Evolutionary conservation across 2,888 invertebrate species (phyloP), one percentile per base, ranked within the genome.

Genomic region (Eristalis arbustorum): DNA sequence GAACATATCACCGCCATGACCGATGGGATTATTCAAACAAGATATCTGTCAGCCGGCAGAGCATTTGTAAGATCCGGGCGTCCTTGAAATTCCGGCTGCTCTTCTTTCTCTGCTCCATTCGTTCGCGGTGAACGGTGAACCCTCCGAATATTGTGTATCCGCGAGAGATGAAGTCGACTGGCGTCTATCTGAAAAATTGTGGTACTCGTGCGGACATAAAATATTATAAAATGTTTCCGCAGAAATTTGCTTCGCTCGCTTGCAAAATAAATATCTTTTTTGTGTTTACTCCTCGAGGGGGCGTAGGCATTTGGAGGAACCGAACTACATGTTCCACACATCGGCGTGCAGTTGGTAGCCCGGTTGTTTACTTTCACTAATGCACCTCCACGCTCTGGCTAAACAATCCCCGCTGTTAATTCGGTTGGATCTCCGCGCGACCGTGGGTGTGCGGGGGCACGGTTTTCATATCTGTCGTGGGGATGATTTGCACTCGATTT

Each of bases 251-350:
- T 75, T 73, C 59, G 66, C 69, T 34, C 18, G 23, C 66, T 82
- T 49, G 57, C 42, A 87, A 83, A 83, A 79, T 75, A 87, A 87
- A 87, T 82, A 62, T 22, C 56, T 72, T 75, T 72, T n/a, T n/a
- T n/a, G n/a, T 87, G 79, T 87, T 79, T 87, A 83, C 66, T 42
- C 61, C 72, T 57, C 74, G 61, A 63, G 67, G 76, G 37, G 81
- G 85, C 74, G 42, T 56, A 23, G 34, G 66, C 25, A 62, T 63
- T 64, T 31, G 31, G 31, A 2, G 63, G 59, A 63, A n/a, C n/a
- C n/a, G 22, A 71, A 66, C 22, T 22, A 28, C 62, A 62, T 67
- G 67, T 13, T 13, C 37, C 68, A 59, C 68, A 59, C 57, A 61
- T 69, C 28, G 40, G 14, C 59, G 63, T 81, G 82, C 69, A 85